Conservation (phyloP, 30 jellyfish, hydroid and myxozoan genomes). For the Turritopsis rubra region DNA sequence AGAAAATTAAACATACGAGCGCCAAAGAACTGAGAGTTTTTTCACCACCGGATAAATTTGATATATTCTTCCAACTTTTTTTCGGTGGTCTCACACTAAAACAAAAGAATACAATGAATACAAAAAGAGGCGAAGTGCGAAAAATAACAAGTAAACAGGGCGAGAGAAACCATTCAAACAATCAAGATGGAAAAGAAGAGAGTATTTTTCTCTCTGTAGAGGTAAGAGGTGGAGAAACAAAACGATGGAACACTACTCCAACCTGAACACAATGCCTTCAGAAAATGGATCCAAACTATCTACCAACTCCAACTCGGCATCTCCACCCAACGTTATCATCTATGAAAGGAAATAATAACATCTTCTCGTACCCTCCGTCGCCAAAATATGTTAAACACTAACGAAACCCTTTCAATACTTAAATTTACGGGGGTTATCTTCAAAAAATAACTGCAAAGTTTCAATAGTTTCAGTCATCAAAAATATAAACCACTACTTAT, state of each 20-base stretch:
- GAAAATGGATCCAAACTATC: conserved; percentile 94
- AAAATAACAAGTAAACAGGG: too few species aligned
- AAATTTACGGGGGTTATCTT: too few species aligned
- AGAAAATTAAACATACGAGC: conserved; percentile 79
- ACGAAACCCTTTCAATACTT: too few species aligned
- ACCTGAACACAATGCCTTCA: conserved; percentile 96
- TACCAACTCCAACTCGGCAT: conserved; percentile 84
- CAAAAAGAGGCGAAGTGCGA: neutral
- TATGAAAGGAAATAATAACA: neutral
- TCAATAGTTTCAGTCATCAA: too few species aligned
- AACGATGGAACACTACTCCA: neutral
- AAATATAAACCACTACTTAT: too few species aligned
- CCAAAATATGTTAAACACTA: too few species aligned
- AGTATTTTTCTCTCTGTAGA: too few species aligned
- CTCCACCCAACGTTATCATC: conserved; percentile 98
- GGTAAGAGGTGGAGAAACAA: too few species aligned
- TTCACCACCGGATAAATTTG: conserved; percentile 93
- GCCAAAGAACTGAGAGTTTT: conserved; percentile 91
- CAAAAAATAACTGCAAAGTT: too few species aligned
- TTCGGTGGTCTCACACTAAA: conserved; percentile 94
- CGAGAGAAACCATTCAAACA: too few species aligned
- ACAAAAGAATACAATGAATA: neutral
- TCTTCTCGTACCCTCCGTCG: too few species aligned
- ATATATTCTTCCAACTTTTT: conserved; percentile 86
- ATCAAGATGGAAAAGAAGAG: too few species aligned